Base-by-base conservation (phyloP, 2,888 invertebrate species). In the Thyatira batis region DNA sequence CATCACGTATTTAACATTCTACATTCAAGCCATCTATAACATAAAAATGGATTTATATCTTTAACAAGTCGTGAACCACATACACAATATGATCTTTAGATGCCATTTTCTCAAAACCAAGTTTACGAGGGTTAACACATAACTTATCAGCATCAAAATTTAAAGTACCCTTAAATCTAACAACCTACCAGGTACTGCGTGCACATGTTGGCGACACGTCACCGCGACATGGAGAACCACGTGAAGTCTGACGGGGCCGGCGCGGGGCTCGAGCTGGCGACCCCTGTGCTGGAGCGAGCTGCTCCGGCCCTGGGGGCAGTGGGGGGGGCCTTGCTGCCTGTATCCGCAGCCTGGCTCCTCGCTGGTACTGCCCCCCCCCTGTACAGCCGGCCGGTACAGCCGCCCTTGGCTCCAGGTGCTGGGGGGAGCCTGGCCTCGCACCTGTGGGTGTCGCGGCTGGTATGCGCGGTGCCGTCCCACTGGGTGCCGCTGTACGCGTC, bases 401-500 rank as follows among this genome's bases (percentile, higher is more conserved):
- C 78, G 59, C 82, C 77, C 5, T 20, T 6, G 21, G 77, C 44
- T 84, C 85, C 82, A 84, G 83, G 58, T 76, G 74, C 83, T 93
- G 94, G 1, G 93, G 93, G 11, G 72, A 67, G 30, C 1, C 73
- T 80, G 50, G 87, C 96, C 57, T 94, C 95, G 0, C 86, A 69
- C 69, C 89, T 80, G 56, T 95, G 95, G 83, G 92, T 95, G 70
- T 93, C 94, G 54, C 94, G 94, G 57, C 85, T 95, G 20, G 86
- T 94, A 52, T 95, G 94, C 66, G 92, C 94, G 65, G 92, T 95
- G 69, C 95, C 95, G 1, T 95, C 95, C 54, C 97, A 97, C 85
- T 98, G 98, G 98, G 94, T 95, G 51, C 92, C 96, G 58, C 89
- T 98, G 51, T 98, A 98, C 90, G 94, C 95, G 73, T 96, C 97